Evolutionary conservation across 2,113 vertebrate genomes (phyloP), one percentile per base, ranked within the genome.

Genomic region (Pseudorhombus dupliciocellatus): DNA sequence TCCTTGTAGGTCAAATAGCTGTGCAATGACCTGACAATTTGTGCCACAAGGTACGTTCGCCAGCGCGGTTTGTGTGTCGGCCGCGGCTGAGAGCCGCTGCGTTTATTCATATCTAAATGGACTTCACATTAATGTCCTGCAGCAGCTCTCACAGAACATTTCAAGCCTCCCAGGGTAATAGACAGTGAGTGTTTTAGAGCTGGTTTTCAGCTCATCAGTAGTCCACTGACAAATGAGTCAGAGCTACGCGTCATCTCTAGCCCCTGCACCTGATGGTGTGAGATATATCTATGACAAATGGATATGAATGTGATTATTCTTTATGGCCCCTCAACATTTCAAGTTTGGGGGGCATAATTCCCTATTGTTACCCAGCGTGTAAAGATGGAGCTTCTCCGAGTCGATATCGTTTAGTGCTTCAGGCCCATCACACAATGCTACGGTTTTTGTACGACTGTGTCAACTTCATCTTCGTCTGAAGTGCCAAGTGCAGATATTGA

Each of bases 1-100:
- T 75, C 71, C 83, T 90, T 87, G 84, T 89, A 86, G 90, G 91
- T 91, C 91, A 91, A 75, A 91, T 30, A 80, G 77, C 75, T 85
- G 87, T 74, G 75, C 83, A 80, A 65, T 90, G 88, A 91, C 87
- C 91, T 83, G 83, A 73, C 79, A 90, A 84, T 81, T 83, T 83
- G 62, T 69, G 90, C 87, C 84, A 80, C 59, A 44, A 82, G 79
- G 79, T 82, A 75, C 72, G 57, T 86, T 79, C 75, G 66, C 87
- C 70, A 71, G 79, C 75, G 70, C 66, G 51, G 64, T 83, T 78
- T 81, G 80, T 63, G 67, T 30, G 61, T 62, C 30, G 50, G 26
- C 58, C 63, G 22, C 68, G n/a, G 56, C 75, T 66, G 77, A 37
- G 57, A 58, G 52, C 48, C 66, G 44, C 24, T 20, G 64, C 64